Conservation (phyloP, 2,888 invertebrate species). For the Mellilla xanthometata region DNA sequence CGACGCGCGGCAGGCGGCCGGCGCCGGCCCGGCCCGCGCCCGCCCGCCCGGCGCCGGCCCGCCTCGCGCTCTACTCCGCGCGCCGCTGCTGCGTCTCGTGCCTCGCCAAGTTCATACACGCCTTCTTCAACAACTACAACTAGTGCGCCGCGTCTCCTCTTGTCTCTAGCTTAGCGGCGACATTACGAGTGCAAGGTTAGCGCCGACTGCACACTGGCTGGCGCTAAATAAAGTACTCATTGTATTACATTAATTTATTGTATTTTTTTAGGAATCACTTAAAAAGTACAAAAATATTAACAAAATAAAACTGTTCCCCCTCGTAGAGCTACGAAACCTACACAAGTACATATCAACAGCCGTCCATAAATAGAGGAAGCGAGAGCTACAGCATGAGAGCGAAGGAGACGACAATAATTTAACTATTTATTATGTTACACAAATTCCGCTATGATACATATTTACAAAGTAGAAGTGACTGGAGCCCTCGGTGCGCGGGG, state of each 20-base stretch:
- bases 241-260: slow-evolving; percentile 30
- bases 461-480: slow-evolving; percentile 80
- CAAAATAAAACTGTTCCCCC: slow-evolving; percentile 29
- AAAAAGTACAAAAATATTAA: slow-evolving; percentile 30
- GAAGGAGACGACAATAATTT: slow-evolving; percentile 49
- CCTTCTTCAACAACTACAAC: slow-evolving; percentile 59
- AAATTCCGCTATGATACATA: slow-evolving; percentile 82
- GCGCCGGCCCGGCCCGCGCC: slow-evolving; percentile 8
- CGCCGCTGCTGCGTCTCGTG: slow-evolving; percentile 53
- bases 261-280: slow-evolving; percentile 32
- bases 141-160: too few species aligned
- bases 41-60: slow-evolving; percentile 6
- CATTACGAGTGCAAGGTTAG: too few species aligned
- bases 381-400: slow-evolving; percentile 16
- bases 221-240: slow-evolving; percentile 1
- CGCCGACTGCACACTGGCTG: neutral
- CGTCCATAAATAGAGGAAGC: slow-evolving; percentile 30
- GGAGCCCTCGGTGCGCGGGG: slow-evolving; percentile 34
- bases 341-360: slow-evolving; percentile 16
- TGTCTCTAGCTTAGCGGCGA: too few species aligned
- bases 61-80: slow-evolving; percentile 20
- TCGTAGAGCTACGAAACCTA: slow-evolving; percentile 23
- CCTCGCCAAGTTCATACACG: slow-evolving; percentile 60
- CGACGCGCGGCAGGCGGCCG: too few species aligned
- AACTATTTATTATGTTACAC: slow-evolving; percentile 72